Evolutionary conservation across 1,140 invertebrate genomes (phyloP).

Genomic region (Eufriesea mexicana): DNA sequence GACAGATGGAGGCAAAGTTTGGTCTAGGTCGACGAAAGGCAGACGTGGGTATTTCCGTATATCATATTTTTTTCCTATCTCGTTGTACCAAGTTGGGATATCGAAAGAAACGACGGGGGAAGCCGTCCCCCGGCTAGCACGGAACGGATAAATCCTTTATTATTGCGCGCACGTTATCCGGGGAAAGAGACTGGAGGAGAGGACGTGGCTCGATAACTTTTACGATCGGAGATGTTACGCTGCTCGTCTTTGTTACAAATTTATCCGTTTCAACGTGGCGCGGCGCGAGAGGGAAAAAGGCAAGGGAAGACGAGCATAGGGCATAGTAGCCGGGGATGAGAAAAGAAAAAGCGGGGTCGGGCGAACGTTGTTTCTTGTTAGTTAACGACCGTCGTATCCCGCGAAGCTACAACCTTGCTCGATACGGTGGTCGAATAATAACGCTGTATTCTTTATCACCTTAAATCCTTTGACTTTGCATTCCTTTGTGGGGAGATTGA

Average conservation of each 20-base stretch:
- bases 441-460: conserved; percentile 30
- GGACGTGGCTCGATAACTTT: conserved; percentile 44
- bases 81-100: neutral
- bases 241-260: conserved; percentile 40
- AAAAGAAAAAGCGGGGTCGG: neutral
- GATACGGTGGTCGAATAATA: neutral
- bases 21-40: too few species aligned
- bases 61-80: too few species aligned
- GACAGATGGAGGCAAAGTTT: neutral
- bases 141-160: conserved; percentile 11
- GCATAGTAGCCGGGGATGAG: too few species aligned
- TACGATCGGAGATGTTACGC: conserved; percentile 21
- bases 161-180: conserved; percentile 40
- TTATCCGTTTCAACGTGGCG: conserved; percentile 18
- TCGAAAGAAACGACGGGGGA: neutral
- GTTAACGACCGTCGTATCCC: conserved; percentile 13
- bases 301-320: neutral
- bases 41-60: too few species aligned
- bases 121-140: neutral
- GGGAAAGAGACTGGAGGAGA: too few species aligned
- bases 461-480: conserved; percentile 21
- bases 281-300: neutral
- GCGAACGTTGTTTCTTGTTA: neutral
- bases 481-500: conserved; percentile 34
- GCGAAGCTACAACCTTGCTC: neutral